Base-by-base conservation (phyloP, 2,888 invertebrate genomes). In the Theretra japonica region DNA sequence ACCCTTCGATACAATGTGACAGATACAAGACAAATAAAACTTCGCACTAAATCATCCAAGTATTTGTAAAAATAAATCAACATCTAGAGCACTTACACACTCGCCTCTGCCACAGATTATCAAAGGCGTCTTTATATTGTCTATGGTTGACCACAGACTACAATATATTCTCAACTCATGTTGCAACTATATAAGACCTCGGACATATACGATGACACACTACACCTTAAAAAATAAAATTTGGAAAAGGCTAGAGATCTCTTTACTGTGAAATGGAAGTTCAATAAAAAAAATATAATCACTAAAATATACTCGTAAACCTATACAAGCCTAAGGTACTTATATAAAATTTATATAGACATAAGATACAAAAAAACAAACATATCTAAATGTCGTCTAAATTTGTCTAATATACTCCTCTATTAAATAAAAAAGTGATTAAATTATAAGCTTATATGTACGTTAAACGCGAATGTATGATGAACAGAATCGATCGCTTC, bases 61-160 rank as follows among this genome's bases (percentile, higher is more conserved):
- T 21, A 28, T 53, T 53, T 30, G 17, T 28, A 23, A 25, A 50
- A 62, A n/a, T 56, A 7, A 69, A 69, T 56, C 50, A 41, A 21
- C 41, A 8, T n/a, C 11, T 15, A 25, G 58, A 17, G 25, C 58
- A 58, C 58, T 25, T 58, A 58, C 25, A 58, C 4, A 58, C 62
- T 62, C 76, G 30, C n/a, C 53, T 30, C 23, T 62, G 69, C 23
- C 69, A 60, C 59, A 50, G 69, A 69, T 28, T 65, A 71, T 53
- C 72, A 72, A 60, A 60, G 59, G 62, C 33, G 62, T 53, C 19
- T 68, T 72, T 33, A 58, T 23, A 56, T 78, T 84, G 81, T 84
- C 91, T 86, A 89, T 88, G 92, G 92, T 92, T 90, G 82, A 92
- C 92, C 92, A 93, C 86, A 92, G 92, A 91, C 84, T 81, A 84